Evolutionary conservation across 2,888 invertebrate genomes (phyloP).

Genomic region (Hyles lineata): DNA sequence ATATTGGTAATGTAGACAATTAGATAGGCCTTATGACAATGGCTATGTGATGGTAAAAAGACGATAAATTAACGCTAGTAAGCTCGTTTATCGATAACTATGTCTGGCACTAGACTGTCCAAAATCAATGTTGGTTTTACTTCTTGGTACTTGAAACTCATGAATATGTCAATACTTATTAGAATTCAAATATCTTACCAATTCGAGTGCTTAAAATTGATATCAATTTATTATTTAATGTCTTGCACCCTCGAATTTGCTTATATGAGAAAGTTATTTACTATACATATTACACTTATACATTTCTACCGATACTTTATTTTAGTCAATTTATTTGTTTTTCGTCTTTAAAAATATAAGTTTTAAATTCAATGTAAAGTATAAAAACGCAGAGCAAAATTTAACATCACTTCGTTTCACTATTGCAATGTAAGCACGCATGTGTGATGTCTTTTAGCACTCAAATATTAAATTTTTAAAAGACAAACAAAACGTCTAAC

Average conservation of each 20-base stretch:
- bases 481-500: slow-evolving; percentile 59
- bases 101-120: background rate
- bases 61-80: background rate
- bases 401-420: slow-evolving; percentile 72
- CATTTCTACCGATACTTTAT: background rate
- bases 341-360: background rate
- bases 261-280: slow-evolving; percentile 2
- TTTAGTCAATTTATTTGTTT: too few species aligned
- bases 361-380: background rate
- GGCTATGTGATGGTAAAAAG: background rate
- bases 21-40: too few species aligned
- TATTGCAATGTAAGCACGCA: slow-evolving; percentile 81
- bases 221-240: background rate
- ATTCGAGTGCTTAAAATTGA: background rate
- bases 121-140: background rate
- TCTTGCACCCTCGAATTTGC: background rate
- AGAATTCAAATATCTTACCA: background rate
- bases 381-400: slow-evolving; percentile 64
- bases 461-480: slow-evolving; percentile 51
- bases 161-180: background rate
- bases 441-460: slow-evolving; percentile 77
- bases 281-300: slow-evolving; percentile 1
- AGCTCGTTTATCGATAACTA: background rate
- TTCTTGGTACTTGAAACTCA: too few species aligned
- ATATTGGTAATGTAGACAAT: too few species aligned